Evolutionary conservation across 1,140 invertebrate species (phyloP), one percentile per base, ranked within the genome.

Genomic region (Lepidurus apus): DNA sequence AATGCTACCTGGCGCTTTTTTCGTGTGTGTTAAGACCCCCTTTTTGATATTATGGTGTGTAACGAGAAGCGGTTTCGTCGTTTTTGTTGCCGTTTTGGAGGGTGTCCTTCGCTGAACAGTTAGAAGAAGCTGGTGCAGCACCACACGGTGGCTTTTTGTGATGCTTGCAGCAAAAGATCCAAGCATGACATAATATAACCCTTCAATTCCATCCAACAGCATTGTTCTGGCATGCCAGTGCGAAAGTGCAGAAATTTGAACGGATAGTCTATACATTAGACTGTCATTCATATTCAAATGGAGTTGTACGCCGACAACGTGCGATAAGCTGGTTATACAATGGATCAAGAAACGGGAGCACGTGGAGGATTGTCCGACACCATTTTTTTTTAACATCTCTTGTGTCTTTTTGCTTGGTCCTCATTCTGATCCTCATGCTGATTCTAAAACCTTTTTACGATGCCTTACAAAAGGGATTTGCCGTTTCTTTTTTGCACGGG

Each of bases 1-100:
- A 65, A 65, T 65, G 53, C 53, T 65, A 65, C 53, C 53, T 65
- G 53, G 53, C 3, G 21, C 53, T 65, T 65, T 65, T 65, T 65
- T 65, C 53, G 53, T 65, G 53, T 65, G 53, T 65, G 53, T 65
- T 65, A 21, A 65, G 53, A 65, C 53, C 53, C 53, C 53, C 53
- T 65, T 65, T 17, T 65, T 65, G 53, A 65, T 65, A 65, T 65
- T 65, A 65, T 65, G 53, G 53, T 65, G 53, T 65, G 53, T 65
- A 65, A 65, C 53, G 53, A 65, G 53, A 65, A 65, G 53, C 53
- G 53, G 53, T 65, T 34, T 34, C 53, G 53, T 65, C 53, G 53
- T 65, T 65, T 65, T 65, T 65, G 53, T 65, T 13, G 53, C 53
- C 53, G 21, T 65, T 65, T 65, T 65, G 53, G 53, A 65, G 53